Base-by-base conservation (phyloP, 1,140 invertebrate species). In the Drosophila busckii region DNA sequence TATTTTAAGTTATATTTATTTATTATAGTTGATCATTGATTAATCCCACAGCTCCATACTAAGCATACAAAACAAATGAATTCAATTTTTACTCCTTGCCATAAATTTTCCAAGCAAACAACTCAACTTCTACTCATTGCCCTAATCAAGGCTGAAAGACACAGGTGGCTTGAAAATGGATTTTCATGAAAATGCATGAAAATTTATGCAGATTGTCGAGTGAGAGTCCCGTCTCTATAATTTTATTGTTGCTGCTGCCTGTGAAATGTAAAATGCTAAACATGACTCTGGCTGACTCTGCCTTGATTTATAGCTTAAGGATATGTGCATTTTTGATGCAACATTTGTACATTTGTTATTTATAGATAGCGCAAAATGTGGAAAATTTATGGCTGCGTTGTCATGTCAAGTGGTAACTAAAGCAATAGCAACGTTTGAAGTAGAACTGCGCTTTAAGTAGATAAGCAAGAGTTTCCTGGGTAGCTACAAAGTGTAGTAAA, bases 261-360 rank as follows among this genome's bases (percentile, higher is more conserved):
- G 15, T 9, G 15, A 34, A 34, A 34, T 34, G 32, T 12, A 34
- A 34, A 34, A 16, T 13, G 17, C 15, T 4, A 16, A 15, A 34
- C 12, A 34, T 16, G 32, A 8, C 9, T 17, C 7, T 8, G 32
- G 13, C 15, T 16, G 6, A 16, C 13, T 34, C 32, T 16, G 13
- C 8, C 10, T 13, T 32, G 17, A 34, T 46, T 46, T 46, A 46
- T 23, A n/a, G n/a, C n/a, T 32, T 22, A 16, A 19, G n/a, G 32
- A 34, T n/a, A n/a, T n/a, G 32, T 16, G 32, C 12, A 34, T 15
- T 15, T 34, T 17, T 17, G 12, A 34, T 16, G 15, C 8, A 34
- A 17, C n/a, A n/a, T n/a, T n/a, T n/a, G n/a, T n/a, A n/a, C n/a
- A n/a, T n/a, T n/a, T n/a, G n/a, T n/a, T n/a, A n/a, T n/a, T n/a